Evolutionary conservation across 2,113 vertebrate species (phyloP).

Genomic region (Ictalurus furcatus): DNA sequence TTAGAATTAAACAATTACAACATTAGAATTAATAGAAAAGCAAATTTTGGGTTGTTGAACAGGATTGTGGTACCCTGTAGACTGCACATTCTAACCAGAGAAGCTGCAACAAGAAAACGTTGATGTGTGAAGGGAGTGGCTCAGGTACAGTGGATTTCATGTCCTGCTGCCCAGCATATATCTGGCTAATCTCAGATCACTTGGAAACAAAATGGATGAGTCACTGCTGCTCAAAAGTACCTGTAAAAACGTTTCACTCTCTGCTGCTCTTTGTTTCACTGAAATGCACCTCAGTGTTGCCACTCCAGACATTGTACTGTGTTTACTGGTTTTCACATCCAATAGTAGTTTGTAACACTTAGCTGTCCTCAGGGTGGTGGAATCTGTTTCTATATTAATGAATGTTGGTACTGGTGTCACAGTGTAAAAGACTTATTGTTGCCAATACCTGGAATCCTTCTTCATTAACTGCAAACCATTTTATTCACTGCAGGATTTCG

Average conservation of each 20-base stretch:
- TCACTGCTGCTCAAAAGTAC: not conserved
- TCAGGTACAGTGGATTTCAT: not conserved
- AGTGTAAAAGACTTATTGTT: not conserved
- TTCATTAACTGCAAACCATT: slow-evolving; percentile 10
- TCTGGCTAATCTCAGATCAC: not conserved
- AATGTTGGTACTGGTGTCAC: not conserved
- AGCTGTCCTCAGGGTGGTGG: not conserved
- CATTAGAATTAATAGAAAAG: not conserved
- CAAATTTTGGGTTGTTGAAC: not conserved
- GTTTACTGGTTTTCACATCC: not conserved
- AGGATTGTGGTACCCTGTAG: not conserved
- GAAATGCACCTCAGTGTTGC: not conserved
- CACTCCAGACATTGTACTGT: not conserved
- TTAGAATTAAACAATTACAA: not conserved
- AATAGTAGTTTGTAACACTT: not conserved
- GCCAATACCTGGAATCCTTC: not conserved
- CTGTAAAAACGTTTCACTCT: not conserved
- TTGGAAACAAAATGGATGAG: not conserved
- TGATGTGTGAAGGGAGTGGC: not conserved
- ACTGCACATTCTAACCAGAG: not conserved
- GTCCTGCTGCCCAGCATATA: not conserved
- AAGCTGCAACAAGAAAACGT: not conserved
- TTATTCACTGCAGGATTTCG: slow-evolving; percentile 8
- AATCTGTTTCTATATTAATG: not conserved
- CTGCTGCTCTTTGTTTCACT: not conserved